Percentiles rank a stretch among this genome's conserved stretches.
phyloP scores from a whole-genome alignment of 53 echinoderm and acorn worm genomes.

The Crossaster papposus region DNA sequence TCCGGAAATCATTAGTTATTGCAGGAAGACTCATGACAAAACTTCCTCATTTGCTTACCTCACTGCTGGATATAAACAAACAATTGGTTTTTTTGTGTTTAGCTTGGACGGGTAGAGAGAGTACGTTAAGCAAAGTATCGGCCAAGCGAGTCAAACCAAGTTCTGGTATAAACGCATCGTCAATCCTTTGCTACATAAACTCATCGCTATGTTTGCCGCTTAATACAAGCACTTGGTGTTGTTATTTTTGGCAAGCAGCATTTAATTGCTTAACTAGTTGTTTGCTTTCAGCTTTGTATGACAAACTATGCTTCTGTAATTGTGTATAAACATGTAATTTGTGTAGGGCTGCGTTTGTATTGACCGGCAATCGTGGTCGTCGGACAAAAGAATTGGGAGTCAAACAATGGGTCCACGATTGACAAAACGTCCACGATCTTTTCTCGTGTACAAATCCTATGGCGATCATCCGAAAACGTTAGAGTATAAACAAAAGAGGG shows the following conservation, averaged over 20 bases:
- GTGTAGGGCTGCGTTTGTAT: too few relatives aligned
- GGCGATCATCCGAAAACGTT: too few relatives aligned
- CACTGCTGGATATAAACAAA: not conserved
- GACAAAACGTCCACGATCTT: too few relatives aligned
- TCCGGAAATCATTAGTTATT: not conserved
- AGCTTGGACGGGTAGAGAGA: slow-evolving; percentile 24
- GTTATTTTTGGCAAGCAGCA: not conserved
- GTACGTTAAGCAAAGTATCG: not conserved
- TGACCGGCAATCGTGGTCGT: too few relatives aligned
- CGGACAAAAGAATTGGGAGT: too few relatives aligned
- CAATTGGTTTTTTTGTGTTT: not conserved
- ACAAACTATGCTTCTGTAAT: too few relatives aligned
- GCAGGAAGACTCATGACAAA: not conserved
- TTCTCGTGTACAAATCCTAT: too few relatives aligned
- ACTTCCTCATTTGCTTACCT: not conserved
- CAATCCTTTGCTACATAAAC: too few relatives aligned
- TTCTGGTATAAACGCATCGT: not conserved
- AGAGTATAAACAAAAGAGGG: too few relatives aligned
- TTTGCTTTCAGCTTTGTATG: not conserved
- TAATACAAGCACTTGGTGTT: not conserved
- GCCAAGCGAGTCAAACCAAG: not conserved
- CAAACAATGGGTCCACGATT: too few relatives aligned
- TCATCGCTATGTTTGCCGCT: too few relatives aligned
- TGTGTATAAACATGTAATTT: too few relatives aligned
- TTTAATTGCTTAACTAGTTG: not conserved